Base-by-base conservation (phyloP, 1,140 invertebrate species). In the Rhopalosiphum padi region DNA sequence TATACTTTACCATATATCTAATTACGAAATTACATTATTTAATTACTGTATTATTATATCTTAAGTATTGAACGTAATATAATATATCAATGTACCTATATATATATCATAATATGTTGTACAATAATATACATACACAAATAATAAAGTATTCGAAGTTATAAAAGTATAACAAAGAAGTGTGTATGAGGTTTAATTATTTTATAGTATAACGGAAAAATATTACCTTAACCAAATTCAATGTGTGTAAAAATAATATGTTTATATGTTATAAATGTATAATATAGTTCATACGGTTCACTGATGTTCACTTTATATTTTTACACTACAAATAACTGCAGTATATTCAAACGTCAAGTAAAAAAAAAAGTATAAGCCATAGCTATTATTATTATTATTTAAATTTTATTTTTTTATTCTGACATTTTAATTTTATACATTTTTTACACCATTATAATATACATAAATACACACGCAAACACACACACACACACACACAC, bases 331-430 rank as follows among this genome's bases (percentile, higher is more conserved):
- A 15, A 77, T 77, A 77, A 77, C 60, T 77, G n/a, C 15, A 77
- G 60, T 77, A 77, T 5, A 77, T n/a, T n/a, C 15, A 77, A n/a
- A 77, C 60, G 30, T 77, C 30, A n/a, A 77, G 60, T 68, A 51
- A 51, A 30, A 77, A 77, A 77, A n/a, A n/a, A 68, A 77, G 0
- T 60, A 30, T 60, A 77, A 77, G 15, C 11, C 15, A n/a, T 30
- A 60, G 25, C 55, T 60, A 68, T n/a, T 77, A 77, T 77, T 77
- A 77, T 77, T 77, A 30, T n/a, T 77, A 77, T 77, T n/a, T 77
- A 77, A 77, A 68, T 68, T 77, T 51, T 51, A 18, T 51, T 60
- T 60, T 77, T 77, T n/a, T 18, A n/a, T n/a, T n/a, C 5, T 18
- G 30, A 77, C 60, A 77, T 21, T 77, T 77, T n/a, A n/a, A 77